Percentiles rank a stretch among this genome's conserved stretches.
phyloP scores from a whole-genome alignment of 2,797 vertebrate genomes.

The Hippoglossus hippoglossus region DNA sequence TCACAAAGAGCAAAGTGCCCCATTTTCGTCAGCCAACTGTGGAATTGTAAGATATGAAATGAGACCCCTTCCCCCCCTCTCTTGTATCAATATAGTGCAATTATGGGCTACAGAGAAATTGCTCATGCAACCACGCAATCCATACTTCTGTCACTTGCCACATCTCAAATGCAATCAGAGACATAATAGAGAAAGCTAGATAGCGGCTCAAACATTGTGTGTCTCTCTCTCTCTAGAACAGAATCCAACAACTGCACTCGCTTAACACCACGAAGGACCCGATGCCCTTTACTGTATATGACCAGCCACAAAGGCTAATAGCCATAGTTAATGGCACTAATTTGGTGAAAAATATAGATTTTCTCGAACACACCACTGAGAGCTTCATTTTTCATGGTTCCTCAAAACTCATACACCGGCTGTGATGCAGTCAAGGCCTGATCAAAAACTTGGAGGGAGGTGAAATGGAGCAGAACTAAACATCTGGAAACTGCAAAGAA shows the following conservation, averaged over 20 bases:
- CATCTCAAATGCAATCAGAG: constrained; percentile 73
- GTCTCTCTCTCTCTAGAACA: constrained; percentile 22
- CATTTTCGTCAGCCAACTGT: constrained; percentile 68
- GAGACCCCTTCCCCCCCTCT: constrained; percentile 47
- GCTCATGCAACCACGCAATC: constrained; percentile 77
- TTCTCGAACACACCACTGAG: constrained; percentile 24
- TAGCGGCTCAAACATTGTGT: not conserved
- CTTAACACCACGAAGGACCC: constrained; percentile 19
- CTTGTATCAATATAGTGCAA: constrained; percentile 81
- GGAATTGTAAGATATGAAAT: constrained; percentile 74
- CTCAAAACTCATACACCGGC: constrained; percentile 70
- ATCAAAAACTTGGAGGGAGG: constrained; percentile 71
- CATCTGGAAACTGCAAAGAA: constrained; percentile 78
- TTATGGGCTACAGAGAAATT: constrained; percentile 76
- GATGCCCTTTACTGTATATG: constrained; percentile 32
- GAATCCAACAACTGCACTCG: constrained; percentile 35
- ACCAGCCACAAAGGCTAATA: constrained; percentile 20
- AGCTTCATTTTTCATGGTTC: constrained; percentile 63
- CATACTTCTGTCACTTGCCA: constrained; percentile 75
- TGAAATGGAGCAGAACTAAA: constrained; percentile 80
- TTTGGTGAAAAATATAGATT: constrained; percentile 20
- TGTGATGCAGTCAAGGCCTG: constrained; percentile 74
- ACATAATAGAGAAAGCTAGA: constrained; percentile 48
- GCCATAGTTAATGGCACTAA: constrained; percentile 24
- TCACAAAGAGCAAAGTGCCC: constrained; percentile 73